Conservation (phyloP, 2,113 vertebrate species). For the Microcebus ravelobensis region DNA sequence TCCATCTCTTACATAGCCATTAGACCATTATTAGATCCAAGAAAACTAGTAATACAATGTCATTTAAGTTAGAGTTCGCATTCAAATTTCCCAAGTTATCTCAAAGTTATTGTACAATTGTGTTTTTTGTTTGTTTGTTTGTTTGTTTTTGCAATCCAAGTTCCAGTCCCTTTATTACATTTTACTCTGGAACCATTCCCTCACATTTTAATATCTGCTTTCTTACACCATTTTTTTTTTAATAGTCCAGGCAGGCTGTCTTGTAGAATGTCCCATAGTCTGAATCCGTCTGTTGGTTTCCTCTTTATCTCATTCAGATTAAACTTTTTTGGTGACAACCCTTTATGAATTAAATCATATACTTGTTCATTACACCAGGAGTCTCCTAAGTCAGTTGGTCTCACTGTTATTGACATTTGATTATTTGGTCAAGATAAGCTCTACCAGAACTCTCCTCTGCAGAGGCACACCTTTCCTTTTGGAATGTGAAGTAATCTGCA, state of each 20-base stretch:
- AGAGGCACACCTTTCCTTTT: neutral
- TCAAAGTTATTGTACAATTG: neutral
- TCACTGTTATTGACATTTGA: neutral
- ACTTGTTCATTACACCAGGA: no score
- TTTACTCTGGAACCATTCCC: neutral
- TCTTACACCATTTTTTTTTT: neutral
- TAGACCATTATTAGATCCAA: no score
- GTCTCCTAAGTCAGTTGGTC: neutral
- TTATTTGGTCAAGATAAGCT: neutral
- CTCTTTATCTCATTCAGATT: neutral
- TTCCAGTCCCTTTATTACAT: neutral
- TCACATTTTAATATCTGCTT: neutral
- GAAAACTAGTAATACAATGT: neutral
- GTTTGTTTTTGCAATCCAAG: neutral
- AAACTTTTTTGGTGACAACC: neutral
- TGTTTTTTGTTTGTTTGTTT: neutral
- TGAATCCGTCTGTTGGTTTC: neutral
- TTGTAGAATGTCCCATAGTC: neutral
- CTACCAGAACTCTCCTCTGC: neutral
- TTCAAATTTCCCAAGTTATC: neutral
- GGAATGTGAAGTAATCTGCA: neutral
- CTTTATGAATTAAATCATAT: neutral
- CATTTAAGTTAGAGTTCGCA: neutral
- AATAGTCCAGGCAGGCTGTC: neutral
- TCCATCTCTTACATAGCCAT: neutral